phyloP scores from a whole-genome alignment of 2,113 vertebrate species.

The Rhabdornis inornatus region DNA sequence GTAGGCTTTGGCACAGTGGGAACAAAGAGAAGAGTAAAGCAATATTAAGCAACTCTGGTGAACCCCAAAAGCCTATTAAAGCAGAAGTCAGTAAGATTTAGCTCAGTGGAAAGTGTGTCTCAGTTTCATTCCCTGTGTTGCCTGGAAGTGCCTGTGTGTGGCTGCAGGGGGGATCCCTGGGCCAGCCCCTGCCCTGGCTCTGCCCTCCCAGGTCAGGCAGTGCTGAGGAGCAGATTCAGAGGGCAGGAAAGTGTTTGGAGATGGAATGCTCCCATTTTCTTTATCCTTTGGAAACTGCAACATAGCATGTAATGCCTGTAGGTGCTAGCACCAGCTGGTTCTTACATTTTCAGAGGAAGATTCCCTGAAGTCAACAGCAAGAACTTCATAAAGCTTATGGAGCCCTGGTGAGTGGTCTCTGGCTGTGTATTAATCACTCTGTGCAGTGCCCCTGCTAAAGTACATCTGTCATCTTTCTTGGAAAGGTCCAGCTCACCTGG shows the following conservation, averaged over 20 bases:
- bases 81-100: not conserved
- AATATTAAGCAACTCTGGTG: not conserved
- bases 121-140: not conserved
- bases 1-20: not conserved
- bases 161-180: not conserved
- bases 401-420: not conserved
- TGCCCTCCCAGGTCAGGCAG: not conserved
- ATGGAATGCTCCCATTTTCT: not conserved
- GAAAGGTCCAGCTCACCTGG: not conserved
- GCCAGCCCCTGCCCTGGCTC: not conserved
- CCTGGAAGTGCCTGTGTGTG: not conserved
- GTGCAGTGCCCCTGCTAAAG: not conserved
- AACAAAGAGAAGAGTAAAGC: not conserved
- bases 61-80: not conserved
- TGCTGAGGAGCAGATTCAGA: not conserved
- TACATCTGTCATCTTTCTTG: not conserved
- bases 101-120: not conserved
- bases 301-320: fast-evolving
- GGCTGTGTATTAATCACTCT: not conserved
- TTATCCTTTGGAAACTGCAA: not conserved
- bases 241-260: not conserved
- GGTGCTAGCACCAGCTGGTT: not conserved
- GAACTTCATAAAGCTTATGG: not conserved
- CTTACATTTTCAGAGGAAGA: not conserved
- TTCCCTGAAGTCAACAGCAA: not conserved